Base-by-base conservation (phyloP, 2,888 invertebrate species). In the Epinotia bilunana region DNA sequence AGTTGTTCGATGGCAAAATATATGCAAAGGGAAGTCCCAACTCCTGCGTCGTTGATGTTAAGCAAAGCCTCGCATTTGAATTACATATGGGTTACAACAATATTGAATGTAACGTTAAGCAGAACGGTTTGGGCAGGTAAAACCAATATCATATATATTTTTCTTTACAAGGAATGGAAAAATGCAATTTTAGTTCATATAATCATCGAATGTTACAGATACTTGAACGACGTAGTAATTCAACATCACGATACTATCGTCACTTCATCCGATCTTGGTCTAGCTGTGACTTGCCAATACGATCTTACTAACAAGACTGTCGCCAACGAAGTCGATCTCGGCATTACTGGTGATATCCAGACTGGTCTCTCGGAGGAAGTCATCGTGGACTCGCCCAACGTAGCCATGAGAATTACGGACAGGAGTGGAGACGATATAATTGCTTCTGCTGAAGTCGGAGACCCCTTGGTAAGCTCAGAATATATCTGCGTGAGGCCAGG, bases 191-290 rank as follows among this genome's bases (percentile, higher is more conserved):
- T 57, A 20, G 11, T 20, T 18, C 23, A 49, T n/a, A 18, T 53
- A 53, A 65, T 33, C 6, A 28, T 33, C 53, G 16, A 23, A 23
- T 23, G 12, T 87, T 88, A 18, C 85, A 94, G 94, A 85, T 98
- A 97, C 88, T 95, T 98, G 86, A 98, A 98, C 90, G 98, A 98
- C 91, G 98, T 98, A 78, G 97, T 98, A 74, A 98, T 99, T 84
- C 98, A 99, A 88, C 98, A 98, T 92, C 98, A 99, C 93, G 98
- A 98, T 88, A 98, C 98, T 86, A 98, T 99, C 84, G 98, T 99
- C 79, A 99, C 98, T 79, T 98, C 98, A 78, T 98, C 98, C 68
- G 98, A 99, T 95, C 95, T 99, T 84, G 98, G 98, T 57, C 95
- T 98, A 73, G 98, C 98, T 64, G 98, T 99, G 77, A 98, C 98